Evolutionary conservation across 2,113 vertebrate genomes (phyloP).

Genomic region (Anoplopoma fimbria): DNA sequence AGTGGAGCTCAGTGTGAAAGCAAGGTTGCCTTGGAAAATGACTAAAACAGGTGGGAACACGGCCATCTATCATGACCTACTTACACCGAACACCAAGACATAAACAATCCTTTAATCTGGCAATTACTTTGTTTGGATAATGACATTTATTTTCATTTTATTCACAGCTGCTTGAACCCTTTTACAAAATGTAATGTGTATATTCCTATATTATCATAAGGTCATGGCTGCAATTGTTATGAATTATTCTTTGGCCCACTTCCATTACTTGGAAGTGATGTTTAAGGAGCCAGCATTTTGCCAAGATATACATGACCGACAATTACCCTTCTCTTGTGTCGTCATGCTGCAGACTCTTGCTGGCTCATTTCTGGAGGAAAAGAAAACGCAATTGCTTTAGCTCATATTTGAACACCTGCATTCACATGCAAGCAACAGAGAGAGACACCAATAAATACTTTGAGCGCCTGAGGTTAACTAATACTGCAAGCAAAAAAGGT

Average conservation of each 20-base stretch:
- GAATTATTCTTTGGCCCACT: conserved; percentile 53
- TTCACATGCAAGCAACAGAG: conserved; percentile 22
- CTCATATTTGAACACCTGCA: conserved; percentile 47
- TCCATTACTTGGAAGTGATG: conserved; percentile 39
- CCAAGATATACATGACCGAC: conserved; percentile 56
- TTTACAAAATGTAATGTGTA: neutral
- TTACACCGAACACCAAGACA: neutral
- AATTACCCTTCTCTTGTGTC: conserved; percentile 54
- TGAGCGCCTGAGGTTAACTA: conserved; percentile 9
- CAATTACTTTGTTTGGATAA: conserved; percentile 13
- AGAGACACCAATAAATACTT: conserved; percentile 5
- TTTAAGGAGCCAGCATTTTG: conserved; percentile 65
- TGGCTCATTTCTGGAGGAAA: conserved; percentile 37
- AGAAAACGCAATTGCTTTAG: conserved; percentile 35
- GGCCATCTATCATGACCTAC: neutral
- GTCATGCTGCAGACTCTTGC: conserved; percentile 31
- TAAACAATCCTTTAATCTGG: conserved; percentile 26
- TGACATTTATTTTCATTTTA: neutral
- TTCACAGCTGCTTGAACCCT: conserved; percentile 14
- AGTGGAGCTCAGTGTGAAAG: conserved; percentile 2
- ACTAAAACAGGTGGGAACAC: neutral
- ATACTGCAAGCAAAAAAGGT: conserved; percentile 12
- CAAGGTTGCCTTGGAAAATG: neutral
- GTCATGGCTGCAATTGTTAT: conserved; percentile 45
- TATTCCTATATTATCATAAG: conserved; percentile 23